Evolutionary conservation across 2,113 vertebrate species (phyloP).

Genomic region (Chunga burmeisteri): DNA sequence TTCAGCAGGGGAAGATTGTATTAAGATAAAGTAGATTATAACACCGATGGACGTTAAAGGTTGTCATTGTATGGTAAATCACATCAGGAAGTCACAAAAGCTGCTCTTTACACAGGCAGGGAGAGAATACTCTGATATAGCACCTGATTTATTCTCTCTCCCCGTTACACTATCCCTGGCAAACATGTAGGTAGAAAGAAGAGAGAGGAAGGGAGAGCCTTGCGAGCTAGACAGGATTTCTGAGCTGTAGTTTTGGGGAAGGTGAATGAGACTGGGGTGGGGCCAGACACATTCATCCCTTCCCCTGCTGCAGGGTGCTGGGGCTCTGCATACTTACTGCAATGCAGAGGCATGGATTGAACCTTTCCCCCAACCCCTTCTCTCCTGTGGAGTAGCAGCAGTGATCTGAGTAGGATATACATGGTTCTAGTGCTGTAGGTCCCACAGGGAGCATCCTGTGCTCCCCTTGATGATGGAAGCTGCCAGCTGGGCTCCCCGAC

Average conservation of each 20-base stretch:
- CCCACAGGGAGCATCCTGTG: not conserved
- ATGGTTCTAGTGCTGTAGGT: not conserved
- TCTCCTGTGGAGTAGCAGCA: not conserved
- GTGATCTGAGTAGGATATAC: not conserved
- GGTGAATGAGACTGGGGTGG: not conserved
- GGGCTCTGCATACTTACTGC: not conserved
- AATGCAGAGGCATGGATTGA: not conserved
- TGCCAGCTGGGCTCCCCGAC: not conserved
- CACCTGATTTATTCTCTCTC: not conserved
- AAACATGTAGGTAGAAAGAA: not conserved
- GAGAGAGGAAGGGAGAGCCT: not conserved
- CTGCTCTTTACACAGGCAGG: slow-evolving; percentile 10
- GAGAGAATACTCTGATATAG: not conserved
- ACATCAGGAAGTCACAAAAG: slow-evolving; percentile 54
- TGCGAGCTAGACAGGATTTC: not conserved
- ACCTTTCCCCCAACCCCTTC: not conserved
- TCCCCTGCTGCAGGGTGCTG: not conserved
- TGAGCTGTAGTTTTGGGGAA: not conserved
- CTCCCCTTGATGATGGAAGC: not conserved
- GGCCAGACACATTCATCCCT: not conserved
- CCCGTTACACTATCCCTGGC: not conserved
- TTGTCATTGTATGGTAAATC: slow-evolving; percentile 68
- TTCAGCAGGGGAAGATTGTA: slow-evolving; percentile 72
- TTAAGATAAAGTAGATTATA: slow-evolving; percentile 79
- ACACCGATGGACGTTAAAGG: slow-evolving; percentile 47